Evolutionary conservation across 2,888 invertebrate species (phyloP).

Genomic region (Gisinianus flammeolus): DNA sequence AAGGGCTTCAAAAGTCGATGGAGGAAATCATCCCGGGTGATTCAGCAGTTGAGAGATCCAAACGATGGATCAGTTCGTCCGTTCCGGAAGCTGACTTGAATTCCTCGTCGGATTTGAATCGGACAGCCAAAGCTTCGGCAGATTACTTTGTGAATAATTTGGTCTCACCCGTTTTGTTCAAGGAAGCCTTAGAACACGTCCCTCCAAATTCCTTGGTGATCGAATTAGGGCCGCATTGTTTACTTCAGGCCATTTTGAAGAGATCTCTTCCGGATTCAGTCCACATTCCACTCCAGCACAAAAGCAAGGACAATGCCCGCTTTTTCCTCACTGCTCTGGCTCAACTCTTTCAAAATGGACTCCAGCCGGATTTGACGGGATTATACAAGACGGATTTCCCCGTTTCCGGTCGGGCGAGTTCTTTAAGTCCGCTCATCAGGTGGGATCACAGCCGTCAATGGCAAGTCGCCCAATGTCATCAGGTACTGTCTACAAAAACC

Average conservation of each 20-base stretch:
- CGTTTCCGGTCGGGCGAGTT: conserved; percentile 83
- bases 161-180: conserved; percentile 65
- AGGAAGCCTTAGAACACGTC: conserved; percentile 66
- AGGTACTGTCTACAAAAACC: too few species aligned
- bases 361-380: conserved; percentile 74
- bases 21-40: conserved; percentile 70
- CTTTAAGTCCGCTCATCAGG: conserved; percentile 78
- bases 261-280: conserved; percentile 63
- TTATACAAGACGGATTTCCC: conserved; percentile 80
- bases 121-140: too few species aligned
- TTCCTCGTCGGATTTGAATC: conserved; percentile 65
- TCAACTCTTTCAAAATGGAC: conserved; percentile 77
- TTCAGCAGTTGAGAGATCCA: conserved; percentile 62
- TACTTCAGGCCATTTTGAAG: conserved; percentile 66
- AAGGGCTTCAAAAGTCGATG: conserved; percentile 75
- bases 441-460: conserved; percentile 77
- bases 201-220: conserved; percentile 65
- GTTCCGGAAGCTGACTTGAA: conserved; percentile 64
- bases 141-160: conserved; percentile 67
- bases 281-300: conserved; percentile 65
- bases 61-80: conserved; percentile 66
- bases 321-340: conserved; percentile 71
- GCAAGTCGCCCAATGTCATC: conserved; percentile 12
- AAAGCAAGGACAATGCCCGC: conserved; percentile 66
- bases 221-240: conserved; percentile 63